A percentile compares a stretch with the other conserved stretches of the same genome.
Evolutionary conservation across 2,797 vertebrate genomes (phyloP).

Genomic region (Rousettus madagascariensis): DNA sequence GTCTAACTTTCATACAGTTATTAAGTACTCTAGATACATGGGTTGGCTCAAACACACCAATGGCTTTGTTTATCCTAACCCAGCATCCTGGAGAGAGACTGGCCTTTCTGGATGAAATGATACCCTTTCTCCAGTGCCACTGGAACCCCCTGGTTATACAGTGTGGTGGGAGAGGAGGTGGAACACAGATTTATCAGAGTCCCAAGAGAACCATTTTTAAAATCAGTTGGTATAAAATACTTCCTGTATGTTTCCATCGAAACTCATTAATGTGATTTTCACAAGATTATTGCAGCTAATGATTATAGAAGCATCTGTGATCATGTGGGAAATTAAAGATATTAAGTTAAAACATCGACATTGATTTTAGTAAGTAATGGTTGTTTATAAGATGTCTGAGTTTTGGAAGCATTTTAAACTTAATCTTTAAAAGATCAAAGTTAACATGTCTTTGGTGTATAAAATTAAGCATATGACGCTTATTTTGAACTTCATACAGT

Average conservation of each 20-base stretch:
- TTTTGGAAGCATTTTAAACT: neutral
- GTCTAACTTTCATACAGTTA: neutral
- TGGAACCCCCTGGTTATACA: neutral
- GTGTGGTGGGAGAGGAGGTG: too few species aligned
- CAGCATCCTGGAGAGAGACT: neutral
- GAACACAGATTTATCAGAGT: neutral
- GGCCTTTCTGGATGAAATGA: neutral
- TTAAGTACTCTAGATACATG: neutral
- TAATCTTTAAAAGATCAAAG: conserved; percentile 16
- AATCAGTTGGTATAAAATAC: neutral
- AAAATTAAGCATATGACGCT: neutral
- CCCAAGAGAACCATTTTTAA: neutral
- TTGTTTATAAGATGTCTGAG: neutral
- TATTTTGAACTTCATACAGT: neutral
- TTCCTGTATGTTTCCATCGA: neutral
- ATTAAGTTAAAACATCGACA: conserved; percentile 46
- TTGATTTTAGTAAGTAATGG: neutral
- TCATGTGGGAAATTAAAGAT: conserved; percentile 61
- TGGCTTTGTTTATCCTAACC: neutral
- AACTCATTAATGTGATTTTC: conserved; percentile 47
- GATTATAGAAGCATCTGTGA: conserved; percentile 36
- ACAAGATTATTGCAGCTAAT: conserved; percentile 46
- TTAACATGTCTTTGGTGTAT: conserved; percentile 5
- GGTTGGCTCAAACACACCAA: neutral
- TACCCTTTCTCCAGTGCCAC: neutral